These are phyloP conservation scores for Microctonus brassicae DNA, from an alignment of 2,888 invertebrate species.

Conservation along the genomic window DNA sequence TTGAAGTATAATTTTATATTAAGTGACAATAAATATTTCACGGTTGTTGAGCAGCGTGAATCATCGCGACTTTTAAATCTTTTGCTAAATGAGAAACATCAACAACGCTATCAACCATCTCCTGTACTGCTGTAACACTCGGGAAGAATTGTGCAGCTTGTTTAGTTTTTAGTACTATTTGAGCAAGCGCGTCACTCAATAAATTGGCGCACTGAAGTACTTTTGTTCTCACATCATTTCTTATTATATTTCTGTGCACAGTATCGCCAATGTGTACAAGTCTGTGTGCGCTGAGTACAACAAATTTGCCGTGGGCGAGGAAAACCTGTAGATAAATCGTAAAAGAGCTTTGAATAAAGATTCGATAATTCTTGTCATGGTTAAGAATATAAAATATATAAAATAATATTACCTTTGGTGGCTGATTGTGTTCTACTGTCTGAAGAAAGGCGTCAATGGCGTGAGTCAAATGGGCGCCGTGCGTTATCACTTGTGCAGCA, in stretches of 20 bases:
- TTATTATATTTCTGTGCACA: conserved; percentile 86
- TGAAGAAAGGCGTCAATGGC: conserved; percentile 93
- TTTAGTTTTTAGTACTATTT: conserved; percentile 89
- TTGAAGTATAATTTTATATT: neutral
- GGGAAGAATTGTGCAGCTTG: conserved; percentile 93
- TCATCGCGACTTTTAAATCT: conserved; percentile 81
- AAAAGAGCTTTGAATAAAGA: conserved; percentile 7
- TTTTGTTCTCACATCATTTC: conserved; percentile 80
- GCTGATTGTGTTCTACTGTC: conserved; percentile 92
- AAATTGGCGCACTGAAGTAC: conserved; percentile 84
- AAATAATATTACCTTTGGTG: conserved; percentile 87
- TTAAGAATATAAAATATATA: neutral
- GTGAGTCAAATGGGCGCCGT: conserved; percentile 86
- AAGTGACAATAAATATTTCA: conserved; percentile 49
- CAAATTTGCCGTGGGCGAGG: conserved; percentile 93
- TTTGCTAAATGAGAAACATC: conserved; percentile 87
- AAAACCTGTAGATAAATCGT: conserved; percentile 72
- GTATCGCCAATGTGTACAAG: conserved; percentile 95
- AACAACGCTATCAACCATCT: conserved; percentile 93
- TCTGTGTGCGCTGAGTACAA: conserved; percentile 93
- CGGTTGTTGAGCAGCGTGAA: conserved; percentile 76
- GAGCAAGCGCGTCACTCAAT: conserved; percentile 84
- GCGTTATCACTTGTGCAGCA: conserved; percentile 87
- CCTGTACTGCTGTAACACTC: conserved; percentile 89
- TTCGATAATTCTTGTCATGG: neutral